Evolutionary conservation across 2,113 vertebrate genomes (phyloP), one percentile per base, ranked within the genome.

Genomic region (Embiotoca jacksoni): DNA sequence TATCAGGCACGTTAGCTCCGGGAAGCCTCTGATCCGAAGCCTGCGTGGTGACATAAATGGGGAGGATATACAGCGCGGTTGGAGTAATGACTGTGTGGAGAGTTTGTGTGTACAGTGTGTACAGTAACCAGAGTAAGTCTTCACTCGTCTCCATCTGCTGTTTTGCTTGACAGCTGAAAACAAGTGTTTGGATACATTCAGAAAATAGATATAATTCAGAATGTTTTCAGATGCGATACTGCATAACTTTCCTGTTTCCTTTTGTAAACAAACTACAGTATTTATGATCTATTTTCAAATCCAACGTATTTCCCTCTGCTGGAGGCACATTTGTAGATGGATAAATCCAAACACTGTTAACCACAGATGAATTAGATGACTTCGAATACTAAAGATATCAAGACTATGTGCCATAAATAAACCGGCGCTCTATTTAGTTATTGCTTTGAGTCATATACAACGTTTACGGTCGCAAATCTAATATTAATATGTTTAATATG

Each of bases 1-100:
- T 47, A 57, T 86, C 71, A 69, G 74, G 60, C 78, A 41, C 35
- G 64, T 82, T 50, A 57, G 84, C 74, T 63, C 75, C 31, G 3
- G 68, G 80, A 71, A 71, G 68, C 65, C 71, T 82, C 78, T 59
- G 85, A 88, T 78, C 80, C 69, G 3, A 39, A 78, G 73, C 65
- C 71, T 66, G 64, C 13, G 8, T 9, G 5, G 41, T 5, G 59
- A 65, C 52, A 72, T 60, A 33, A 69, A 72, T 41, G 39, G 30
- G 13, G 36, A 33, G 55, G 70, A 62, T n/a, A 46, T 69, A 63
- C 14, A 67, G 58, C 33, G 4, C 47, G 60, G 46, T 64, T 84
- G 39, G 37, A 78, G 70, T 68, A 67, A 54, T 57, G 53, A 47
- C 49, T 55, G 57, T 37, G 46, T 16, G 32, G 52, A n/a, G n/a